Evolutionary conservation across 2,797 vertebrate genomes (phyloP).

Genomic region (Geotrypetes seraphini): DNA sequence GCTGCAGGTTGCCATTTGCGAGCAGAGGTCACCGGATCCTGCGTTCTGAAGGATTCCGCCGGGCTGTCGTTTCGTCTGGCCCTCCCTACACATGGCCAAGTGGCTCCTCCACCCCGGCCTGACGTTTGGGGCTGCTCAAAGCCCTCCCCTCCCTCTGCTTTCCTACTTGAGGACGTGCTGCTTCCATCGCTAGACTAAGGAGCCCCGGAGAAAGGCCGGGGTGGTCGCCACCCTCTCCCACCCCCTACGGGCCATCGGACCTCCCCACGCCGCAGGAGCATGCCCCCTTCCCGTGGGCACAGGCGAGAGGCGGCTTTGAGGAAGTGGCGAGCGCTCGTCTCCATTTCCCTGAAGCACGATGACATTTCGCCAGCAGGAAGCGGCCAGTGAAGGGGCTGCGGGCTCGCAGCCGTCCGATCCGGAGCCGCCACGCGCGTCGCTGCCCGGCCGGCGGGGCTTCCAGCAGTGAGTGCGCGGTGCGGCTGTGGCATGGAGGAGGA

Average conservation of each 20-base stretch:
- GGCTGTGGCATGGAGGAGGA: conserved; percentile 78
- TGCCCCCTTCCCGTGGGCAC: not conserved
- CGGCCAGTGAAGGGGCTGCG: not conserved
- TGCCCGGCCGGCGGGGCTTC: not conserved
- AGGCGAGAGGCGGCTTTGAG: conserved; percentile 19
- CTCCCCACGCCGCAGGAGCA: no score
- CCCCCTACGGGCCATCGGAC: no score
- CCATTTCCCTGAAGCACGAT: conserved; percentile 4
- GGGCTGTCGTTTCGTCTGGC: no score
- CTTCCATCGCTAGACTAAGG: no score
- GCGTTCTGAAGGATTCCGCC: no score
- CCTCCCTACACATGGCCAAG: not conserved
- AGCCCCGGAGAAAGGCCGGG: no score
- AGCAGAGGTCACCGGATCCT: no score
- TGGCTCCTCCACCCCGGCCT: not conserved
- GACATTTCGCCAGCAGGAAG: conserved; percentile 1
- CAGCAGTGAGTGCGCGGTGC: conserved; percentile 21
- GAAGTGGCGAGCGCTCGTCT: conserved; percentile 15
- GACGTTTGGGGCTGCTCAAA: not conserved
- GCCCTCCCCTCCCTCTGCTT: not conserved
- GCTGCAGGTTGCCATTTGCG: no score
- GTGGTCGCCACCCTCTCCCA: not conserved
- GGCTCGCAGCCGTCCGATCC: not conserved
- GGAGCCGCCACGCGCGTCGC: not conserved
- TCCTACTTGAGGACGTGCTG: no score